phyloP scores from a whole-genome alignment of 2,888 invertebrate species.

The Drosophila longiperda region DNA sequence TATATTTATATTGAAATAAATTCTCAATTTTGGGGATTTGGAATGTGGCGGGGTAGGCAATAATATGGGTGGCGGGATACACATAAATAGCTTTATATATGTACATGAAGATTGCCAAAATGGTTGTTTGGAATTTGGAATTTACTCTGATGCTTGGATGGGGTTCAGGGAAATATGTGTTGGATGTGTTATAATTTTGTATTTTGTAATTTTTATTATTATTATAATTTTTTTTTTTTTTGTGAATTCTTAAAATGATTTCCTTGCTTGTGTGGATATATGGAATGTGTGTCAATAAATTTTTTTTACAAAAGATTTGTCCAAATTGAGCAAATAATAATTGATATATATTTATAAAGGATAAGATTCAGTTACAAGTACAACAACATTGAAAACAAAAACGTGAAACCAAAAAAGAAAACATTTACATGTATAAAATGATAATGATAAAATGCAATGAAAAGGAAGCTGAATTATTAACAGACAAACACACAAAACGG shows the following conservation, averaged over 20 bases:
- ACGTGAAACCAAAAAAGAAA: slow-evolving; percentile 47
- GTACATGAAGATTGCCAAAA: slow-evolving; percentile 42
- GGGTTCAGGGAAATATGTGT: slow-evolving; percentile 19
- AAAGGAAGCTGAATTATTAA: slow-evolving; percentile 42
- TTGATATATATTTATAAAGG: slow-evolving; percentile 10
- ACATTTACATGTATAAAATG: slow-evolving; percentile 54
- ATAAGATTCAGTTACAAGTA: slow-evolving; percentile 34
- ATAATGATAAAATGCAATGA: slow-evolving; percentile 16
- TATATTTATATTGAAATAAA: slow-evolving; percentile 26
- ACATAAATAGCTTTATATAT: slow-evolving; percentile 46
- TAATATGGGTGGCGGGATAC: slow-evolving; percentile 21
- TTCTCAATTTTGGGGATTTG: slow-evolving; percentile 7
- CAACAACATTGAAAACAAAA: slow-evolving; percentile 73
- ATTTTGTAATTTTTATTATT: neutral
- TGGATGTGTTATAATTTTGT: slow-evolving; percentile 2
- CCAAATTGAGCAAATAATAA: slow-evolving; percentile 7
- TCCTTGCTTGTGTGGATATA: slow-evolving; percentile 37
- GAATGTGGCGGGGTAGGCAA: slow-evolving; percentile 9
- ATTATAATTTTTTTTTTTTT: neutral
- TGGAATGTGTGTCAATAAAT: slow-evolving; percentile 24
- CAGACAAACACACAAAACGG: slow-evolving; percentile 63
- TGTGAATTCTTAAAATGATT: slow-evolving; percentile 25
- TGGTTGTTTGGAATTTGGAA: slow-evolving; percentile 37
- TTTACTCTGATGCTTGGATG: slow-evolving; percentile 37
- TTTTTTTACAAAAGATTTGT: slow-evolving; percentile 44